phyloP scores from a whole-genome alignment of 2,888 invertebrate species.

The Calliscelio sp. region DNA sequence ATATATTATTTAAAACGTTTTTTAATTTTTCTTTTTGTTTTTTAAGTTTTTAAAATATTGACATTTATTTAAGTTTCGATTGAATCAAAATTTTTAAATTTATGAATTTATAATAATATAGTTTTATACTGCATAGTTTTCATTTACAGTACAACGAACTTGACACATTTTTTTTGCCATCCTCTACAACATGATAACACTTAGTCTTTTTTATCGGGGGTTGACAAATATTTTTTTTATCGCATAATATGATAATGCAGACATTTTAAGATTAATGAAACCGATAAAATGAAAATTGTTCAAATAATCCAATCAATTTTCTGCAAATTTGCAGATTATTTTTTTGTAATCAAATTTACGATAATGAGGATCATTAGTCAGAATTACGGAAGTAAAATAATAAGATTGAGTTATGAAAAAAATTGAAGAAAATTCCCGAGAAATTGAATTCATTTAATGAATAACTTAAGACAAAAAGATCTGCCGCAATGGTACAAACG shows the following conservation, averaged over 20 bases:
- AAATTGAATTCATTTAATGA: too few species aligned
- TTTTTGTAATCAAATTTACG: not conserved
- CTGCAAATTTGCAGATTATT: not conserved
- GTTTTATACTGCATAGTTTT: not conserved
- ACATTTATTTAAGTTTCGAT: not conserved
- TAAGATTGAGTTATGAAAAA: too few species aligned
- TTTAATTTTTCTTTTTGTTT: too few species aligned
- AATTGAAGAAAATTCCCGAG: too few species aligned
- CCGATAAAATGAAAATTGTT: too few species aligned
- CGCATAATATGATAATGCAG: not conserved
- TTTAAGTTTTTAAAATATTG: too few species aligned
- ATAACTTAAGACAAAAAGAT: not conserved
- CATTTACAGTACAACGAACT: conserved; percentile 21
- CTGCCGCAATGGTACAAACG: not conserved
- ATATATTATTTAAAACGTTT: too few species aligned
- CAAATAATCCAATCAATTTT: too few species aligned
- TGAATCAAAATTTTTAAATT: not conserved
- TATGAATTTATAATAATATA: not conserved
- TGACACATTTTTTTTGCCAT: conserved; percentile 22
- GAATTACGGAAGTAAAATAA: too few species aligned
- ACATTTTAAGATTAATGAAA: not conserved
- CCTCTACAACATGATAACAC: not conserved
- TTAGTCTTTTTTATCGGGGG: conserved; percentile 10
- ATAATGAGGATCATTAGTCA: not conserved
- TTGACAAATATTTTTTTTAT: conserved; percentile 10